Conservation (phyloP, 2,888 invertebrate genomes). For the Zygothrica quintamaculata region DNA sequence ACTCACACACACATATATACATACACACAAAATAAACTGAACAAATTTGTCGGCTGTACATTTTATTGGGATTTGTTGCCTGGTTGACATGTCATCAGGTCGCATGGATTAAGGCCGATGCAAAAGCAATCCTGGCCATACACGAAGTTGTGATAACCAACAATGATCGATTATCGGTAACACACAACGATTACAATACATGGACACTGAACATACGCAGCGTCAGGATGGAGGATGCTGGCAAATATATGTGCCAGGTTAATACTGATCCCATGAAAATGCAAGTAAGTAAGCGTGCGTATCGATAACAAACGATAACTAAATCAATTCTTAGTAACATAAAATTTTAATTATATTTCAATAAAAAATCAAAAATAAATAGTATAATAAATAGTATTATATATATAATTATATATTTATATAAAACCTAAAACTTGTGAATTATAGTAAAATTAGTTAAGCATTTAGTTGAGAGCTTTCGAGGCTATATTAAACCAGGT, state of each 20-base stretch:
- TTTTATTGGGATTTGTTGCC: too few relatives aligned
- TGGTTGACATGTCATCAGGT: slow-evolving; percentile 89
- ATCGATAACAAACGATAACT: slow-evolving; percentile 8
- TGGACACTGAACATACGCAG: slow-evolving; percentile 95
- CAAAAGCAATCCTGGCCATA: slow-evolving; percentile 96
- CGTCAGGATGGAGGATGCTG: slow-evolving; percentile 93
- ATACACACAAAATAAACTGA: slow-evolving; percentile 24
- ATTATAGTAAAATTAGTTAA: too few relatives aligned
- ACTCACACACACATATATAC: too few relatives aligned
- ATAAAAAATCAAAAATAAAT: too few relatives aligned
- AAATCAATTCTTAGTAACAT: too few relatives aligned
- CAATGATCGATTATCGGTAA: slow-evolving; percentile 94
- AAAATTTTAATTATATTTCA: too few relatives aligned
- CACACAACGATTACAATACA: slow-evolving; percentile 96
- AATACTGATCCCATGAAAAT: slow-evolving; percentile 97
- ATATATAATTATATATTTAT: too few relatives aligned
- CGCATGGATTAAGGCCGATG: slow-evolving; percentile 97
- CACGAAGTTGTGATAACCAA: slow-evolving; percentile 97
- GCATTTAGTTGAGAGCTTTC: too few relatives aligned
- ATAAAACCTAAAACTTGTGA: too few relatives aligned
- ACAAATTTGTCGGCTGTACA: neutral
- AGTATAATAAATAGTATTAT: slow-evolving; percentile 34
- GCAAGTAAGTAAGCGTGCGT: slow-evolving; percentile 87
- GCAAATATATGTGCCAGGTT: slow-evolving; percentile 97
- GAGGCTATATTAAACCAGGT: too few relatives aligned